These are phyloP conservation scores for Heliconius ethilla DNA, from an alignment of 2,888 invertebrate genomes.

Conservation along the genomic window DNA sequence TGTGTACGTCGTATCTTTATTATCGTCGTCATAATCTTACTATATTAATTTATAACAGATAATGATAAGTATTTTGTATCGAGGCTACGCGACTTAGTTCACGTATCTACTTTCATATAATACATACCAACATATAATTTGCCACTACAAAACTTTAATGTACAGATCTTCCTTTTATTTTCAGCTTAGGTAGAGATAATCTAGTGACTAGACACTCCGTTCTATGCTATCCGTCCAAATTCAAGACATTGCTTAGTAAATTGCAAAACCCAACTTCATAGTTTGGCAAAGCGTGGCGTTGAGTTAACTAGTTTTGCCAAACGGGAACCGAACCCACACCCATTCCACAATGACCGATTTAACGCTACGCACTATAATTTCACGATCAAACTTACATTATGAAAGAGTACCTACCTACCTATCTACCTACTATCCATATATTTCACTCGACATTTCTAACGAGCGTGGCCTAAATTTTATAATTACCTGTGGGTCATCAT, in stretches of 20 bases:
- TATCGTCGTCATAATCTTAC: neutral
- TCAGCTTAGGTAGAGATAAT: neutral
- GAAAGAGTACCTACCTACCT: neutral
- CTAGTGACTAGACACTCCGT: too few relatives aligned
- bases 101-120: neutral
- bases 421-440: slow-evolving; percentile 2
- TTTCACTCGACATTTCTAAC: slow-evolving; percentile 12
- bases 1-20: neutral
- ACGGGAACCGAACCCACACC: neutral
- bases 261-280: neutral
- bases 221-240: too few relatives aligned
- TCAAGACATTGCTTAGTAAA: too few relatives aligned
- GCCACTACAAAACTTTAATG: neutral
- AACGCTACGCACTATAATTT: neutral
- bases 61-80: neutral
- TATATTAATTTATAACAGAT: slow-evolving; percentile 1
- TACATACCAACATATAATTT: neutral
- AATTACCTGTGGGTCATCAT: slow-evolving; percentile 72
- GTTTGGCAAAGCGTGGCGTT: too few relatives aligned
- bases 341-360: neutral
- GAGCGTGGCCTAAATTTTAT: slow-evolving; percentile 24
- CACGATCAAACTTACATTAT: neutral
- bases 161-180: neutral
- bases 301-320: neutral
- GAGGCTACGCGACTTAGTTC: slow-evolving; percentile 12